These are phyloP conservation scores for Helobdella robusta DNA, from an alignment of 2,888 invertebrate genomes.

Conservation along the genomic window DNA sequence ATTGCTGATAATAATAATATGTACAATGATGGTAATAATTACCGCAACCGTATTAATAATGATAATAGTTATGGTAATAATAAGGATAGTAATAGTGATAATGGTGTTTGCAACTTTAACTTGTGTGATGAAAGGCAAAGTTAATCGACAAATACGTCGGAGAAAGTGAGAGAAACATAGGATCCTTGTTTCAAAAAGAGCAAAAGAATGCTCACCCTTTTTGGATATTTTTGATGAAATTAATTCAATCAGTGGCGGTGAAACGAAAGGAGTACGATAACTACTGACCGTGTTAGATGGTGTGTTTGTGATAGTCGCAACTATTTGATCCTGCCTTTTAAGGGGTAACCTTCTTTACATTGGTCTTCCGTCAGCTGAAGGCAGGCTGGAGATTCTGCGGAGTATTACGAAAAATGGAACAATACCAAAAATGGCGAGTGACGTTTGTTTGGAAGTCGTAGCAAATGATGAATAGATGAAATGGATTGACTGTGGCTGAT, in stretches of 20 bases:
- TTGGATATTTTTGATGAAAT: constrained; percentile 21
- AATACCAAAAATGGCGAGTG: neutral
- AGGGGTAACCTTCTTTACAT: constrained; percentile 16
- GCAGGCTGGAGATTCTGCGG: constrained; percentile 16
- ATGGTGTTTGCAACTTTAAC: neutral
- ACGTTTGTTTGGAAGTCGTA: neutral
- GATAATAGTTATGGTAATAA: no score
- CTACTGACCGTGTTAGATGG: constrained; percentile 17
- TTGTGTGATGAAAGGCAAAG: no score
- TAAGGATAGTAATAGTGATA: no score
- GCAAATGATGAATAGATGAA: neutral
- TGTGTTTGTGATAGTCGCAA: constrained; percentile 20
- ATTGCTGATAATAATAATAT: no score
- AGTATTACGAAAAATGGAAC: constrained; percentile 10
- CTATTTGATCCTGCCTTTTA: constrained; percentile 13
- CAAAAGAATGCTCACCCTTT: constrained; percentile 17
- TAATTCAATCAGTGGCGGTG: constrained; percentile 13
- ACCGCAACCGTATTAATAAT: no score
- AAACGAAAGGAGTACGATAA: constrained; percentile 1
- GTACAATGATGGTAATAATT: no score
- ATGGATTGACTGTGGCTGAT: constrained; percentile 17
- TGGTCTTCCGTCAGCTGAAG: constrained; percentile 14
- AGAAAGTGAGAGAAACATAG: constrained; percentile 22
- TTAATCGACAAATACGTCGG: constrained; percentile 20
- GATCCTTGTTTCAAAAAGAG: neutral